Base-by-base conservation (phyloP, 2,888 invertebrate genomes). In the Amphipoea lucens region DNA sequence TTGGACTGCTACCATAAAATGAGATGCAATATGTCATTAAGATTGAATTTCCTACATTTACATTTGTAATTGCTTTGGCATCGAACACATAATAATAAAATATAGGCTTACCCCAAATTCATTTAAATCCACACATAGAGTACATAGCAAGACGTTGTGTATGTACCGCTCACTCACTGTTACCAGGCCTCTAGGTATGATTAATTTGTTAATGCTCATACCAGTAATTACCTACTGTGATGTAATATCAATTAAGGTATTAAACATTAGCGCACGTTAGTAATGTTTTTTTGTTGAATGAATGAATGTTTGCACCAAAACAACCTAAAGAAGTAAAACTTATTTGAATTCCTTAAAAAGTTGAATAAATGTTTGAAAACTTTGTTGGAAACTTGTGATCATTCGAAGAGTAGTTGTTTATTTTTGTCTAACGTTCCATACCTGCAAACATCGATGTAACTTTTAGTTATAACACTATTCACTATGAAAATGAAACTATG, bases 241-340 rank as follows among this genome's bases (percentile, higher is more conserved):
- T 83, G 73, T 60, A 68, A 48, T 45, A 73, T 66, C 72, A 75
- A 83, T 79, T 75, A 75, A 62, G 62, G 78, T 66, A 72, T 36
- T 42, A 78, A 45, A 29, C 78, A 74, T 62, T 36, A 69, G 69
- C 65, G 36, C 45, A n/a, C 54, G 5, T 70, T 14, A 36, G 45
- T 76, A 45, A 63, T 7, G 23, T n/a, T 74, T 74, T 62, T 14
- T 54, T 40, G 48, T 29, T 69, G 12, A 48, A 23, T 57, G 1
- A 57, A 57, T 57, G n/a, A n/a, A 69, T 12, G 14, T 60, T 36
- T 42, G 40, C 17, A 62, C 23, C 23, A 67, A 63, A 68, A 67
- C 7, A 62, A 70, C 54, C 29, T 4, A 20, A 20, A 17, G 4
- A 6, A 62, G 6, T 14, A 14, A 23, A 42, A 74, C 14, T 51